Base-by-base conservation (phyloP, 1,140 invertebrate genomes). In the Triops cancriformis region DNA sequence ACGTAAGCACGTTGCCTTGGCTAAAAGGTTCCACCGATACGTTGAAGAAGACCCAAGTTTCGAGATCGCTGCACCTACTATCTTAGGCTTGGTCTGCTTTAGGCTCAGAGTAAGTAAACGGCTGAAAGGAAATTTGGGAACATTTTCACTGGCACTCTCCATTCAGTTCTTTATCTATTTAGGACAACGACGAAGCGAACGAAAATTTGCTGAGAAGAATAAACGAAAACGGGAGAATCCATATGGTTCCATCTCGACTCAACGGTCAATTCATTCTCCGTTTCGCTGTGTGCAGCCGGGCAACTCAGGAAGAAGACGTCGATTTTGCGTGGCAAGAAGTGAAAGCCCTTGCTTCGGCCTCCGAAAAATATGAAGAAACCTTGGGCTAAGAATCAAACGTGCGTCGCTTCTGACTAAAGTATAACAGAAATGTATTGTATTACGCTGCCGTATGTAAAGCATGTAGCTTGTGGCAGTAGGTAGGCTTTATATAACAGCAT, bases 11-110 rank as follows among this genome's bases (percentile, higher is more conserved):
- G 87, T 92, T 11, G 85, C 86, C 27, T 86, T 95, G 73, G 95
- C 96, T 0, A 89, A 94, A 79, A 88, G 94, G 80, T 98, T 98
- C 82, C 94, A 94, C 80, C 85, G 88, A 23, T 82, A 94, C 4
- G 84, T 92, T 0, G 77, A 82, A 43, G 82, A 85, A 0, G 95
- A 98, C 83, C 83, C 87, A 1, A 86, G 92, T 81, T 98, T 98
- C 83, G 95, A 98, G 86, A 87, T 98, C 74, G 88, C 92, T 4
- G 90, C 91, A 75, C 93, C 97, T 82, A 93, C 96, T 1, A 86
- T 91, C 23, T 89, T 98, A 88, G 97, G 95, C 4, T 86, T 98
- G 1, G 95, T 98, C 74, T 98, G 96, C 83, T 98, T 98, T 86
- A 89, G 95, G 78, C 83, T 98, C 1, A 98, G 97, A 87, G 91